Evolutionary conservation across 2,797 vertebrate genomes (phyloP), one percentile per base, ranked within the genome.

Genomic region (Emydoidea blandingii): DNA sequence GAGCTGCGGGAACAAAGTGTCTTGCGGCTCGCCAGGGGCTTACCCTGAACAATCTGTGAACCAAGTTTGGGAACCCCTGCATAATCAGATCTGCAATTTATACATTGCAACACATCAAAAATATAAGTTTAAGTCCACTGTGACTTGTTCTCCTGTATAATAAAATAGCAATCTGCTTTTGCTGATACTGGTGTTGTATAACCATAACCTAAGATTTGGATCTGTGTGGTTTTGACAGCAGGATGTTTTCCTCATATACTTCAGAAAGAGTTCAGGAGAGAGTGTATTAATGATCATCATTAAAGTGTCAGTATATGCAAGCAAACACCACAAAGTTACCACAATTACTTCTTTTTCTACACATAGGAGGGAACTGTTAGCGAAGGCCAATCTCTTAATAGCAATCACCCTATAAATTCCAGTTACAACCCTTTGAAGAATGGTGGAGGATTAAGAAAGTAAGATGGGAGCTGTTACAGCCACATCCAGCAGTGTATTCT

Each of bases 281-380:
- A 1, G 3, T 14, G 2, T 37, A 8, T 44, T 4, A 72, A 5
- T 2, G 47, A 53, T 57, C 27, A 2, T 1, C 49, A 50, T 29
- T 12, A 84, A 62, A 82, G 59, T 52, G 0, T 7, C 47, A 81
- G 1, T 3, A 65, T 89, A 85, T 91, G 85, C 23, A 52, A 23
- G 54, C 18, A 12, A 52, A 16, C 5, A 47, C 5, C 16, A 56
- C 74, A 57, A 27, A 44, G 68, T 10, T 83, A 31, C 8, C 53
- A 57, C 31, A 84, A 19, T 81, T 74, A 72, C 78, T 34, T 85
- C 18, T 47, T 27, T 57, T 2, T 83, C 53, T 80, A 47, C 6
- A 2, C 44, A 78, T 16, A 49, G 44, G 27, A 74, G 41, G 25
- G 15, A 47, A 78, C 27, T 78, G 23, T 44, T 49, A 3, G 1